These are phyloP conservation scores for Apostichopus leukothele DNA, from an alignment of 53 echinoderm and acorn worm genomes.

Conservation along the genomic window DNA sequence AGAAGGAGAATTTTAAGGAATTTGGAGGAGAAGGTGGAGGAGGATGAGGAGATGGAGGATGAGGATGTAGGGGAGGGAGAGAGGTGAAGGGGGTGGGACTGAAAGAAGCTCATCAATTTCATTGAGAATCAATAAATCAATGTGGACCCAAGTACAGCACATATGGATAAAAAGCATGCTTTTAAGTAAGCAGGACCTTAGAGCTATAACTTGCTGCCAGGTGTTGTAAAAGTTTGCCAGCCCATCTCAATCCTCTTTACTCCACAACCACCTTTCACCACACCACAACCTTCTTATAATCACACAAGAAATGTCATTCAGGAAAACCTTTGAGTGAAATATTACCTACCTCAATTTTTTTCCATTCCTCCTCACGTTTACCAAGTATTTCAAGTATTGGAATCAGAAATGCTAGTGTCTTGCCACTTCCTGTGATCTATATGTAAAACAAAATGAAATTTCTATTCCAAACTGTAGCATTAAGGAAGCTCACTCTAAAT, in stretches of 20 bases:
- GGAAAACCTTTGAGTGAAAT: not conserved
- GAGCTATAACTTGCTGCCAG: no score
- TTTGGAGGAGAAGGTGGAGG: not conserved
- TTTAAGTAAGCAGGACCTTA: no score
- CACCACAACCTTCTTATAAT: no score
- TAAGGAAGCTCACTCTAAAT: no score
- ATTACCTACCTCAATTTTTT: conserved; percentile 77
- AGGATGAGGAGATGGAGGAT: not conserved
- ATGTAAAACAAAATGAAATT: not conserved
- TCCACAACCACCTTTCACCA: no score
- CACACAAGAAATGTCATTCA: not conserved
- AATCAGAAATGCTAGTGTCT: conserved; percentile 91
- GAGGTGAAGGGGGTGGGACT: not conserved
- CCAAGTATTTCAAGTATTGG: conserved; percentile 84
- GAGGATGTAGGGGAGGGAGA: not conserved
- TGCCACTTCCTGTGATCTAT: conserved; percentile 94
- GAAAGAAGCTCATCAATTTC: no score
- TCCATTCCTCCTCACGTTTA: conserved; percentile 69
- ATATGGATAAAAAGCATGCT: no score
- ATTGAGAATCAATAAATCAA: no score
- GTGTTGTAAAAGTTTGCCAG: no score
- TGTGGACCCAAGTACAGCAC: no score
- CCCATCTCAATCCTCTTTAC: no score
- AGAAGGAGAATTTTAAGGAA: not conserved
- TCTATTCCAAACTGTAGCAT: no score